A percentile compares a stretch with the other conserved stretches of the same genome.
Conservation (phyloP, 2,113 vertebrate species). For the Dissostichus mawsoni region DNA sequence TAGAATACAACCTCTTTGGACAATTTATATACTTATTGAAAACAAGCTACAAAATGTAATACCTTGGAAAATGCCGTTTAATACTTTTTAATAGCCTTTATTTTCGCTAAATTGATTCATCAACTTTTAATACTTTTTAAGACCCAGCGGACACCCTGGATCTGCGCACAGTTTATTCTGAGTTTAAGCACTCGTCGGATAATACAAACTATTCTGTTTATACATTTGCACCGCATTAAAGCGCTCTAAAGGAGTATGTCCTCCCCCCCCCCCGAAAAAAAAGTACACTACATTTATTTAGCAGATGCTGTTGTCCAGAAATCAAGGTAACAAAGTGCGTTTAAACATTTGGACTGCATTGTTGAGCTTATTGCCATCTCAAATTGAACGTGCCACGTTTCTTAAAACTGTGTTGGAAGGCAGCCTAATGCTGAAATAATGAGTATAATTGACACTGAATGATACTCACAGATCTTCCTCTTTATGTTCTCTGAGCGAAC, state of each 20-base stretch:
- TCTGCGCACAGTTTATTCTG: no score
- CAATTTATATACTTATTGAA: no score
- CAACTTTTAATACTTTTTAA: no score
- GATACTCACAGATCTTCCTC: constrained; percentile 93
- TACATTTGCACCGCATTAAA: background rate
- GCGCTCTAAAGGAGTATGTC: background rate
- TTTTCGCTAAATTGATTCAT: no score
- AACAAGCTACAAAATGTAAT: no score
- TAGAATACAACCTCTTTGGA: no score
- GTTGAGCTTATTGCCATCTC: no score
- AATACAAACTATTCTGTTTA: background rate
- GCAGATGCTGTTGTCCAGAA: background rate
- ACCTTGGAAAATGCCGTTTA: no score
- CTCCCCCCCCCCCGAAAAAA: background rate
- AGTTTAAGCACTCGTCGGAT: background rate
- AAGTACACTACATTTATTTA: background rate
- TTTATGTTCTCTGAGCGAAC: constrained; percentile 86
- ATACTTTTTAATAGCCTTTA: no score
- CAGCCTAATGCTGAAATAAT: background rate
- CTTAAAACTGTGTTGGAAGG: background rate
- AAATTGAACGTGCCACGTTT: background rate
- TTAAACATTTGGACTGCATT: no score
- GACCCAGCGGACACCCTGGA: no score
- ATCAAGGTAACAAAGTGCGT: background rate
- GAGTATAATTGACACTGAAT: background rate